Evolutionary conservation across 2,797 vertebrate genomes (phyloP).

Genomic region (Yasuhikotakia modesta): DNA sequence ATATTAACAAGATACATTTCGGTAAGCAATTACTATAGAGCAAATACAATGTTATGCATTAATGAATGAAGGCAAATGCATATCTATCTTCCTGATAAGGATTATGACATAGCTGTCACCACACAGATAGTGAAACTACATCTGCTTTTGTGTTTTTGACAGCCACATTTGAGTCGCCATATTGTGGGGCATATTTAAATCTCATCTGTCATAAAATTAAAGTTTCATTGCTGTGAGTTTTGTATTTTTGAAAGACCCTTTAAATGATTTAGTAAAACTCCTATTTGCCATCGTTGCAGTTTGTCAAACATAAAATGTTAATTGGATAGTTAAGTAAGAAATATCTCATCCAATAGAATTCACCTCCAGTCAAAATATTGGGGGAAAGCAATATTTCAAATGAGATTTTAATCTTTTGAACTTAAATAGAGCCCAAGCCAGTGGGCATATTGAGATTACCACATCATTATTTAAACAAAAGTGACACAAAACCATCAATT

Average conservation of each 20-base stretch:
- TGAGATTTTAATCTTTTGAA: constrained; percentile 86
- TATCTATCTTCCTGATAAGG: constrained; percentile 35
- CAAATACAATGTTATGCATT: constrained; percentile 46
- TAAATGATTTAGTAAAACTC: constrained; percentile 66
- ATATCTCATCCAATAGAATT: constrained; percentile 73
- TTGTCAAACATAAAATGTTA: constrained; percentile 82
- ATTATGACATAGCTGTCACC: constrained; percentile 45
- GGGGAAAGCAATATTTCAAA: constrained; percentile 85
- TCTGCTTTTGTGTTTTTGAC: constrained; percentile 47
- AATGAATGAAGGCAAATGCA: constrained; percentile 36
- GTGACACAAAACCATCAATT: constrained; percentile 85
- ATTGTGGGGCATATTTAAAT: constrained; percentile 40
- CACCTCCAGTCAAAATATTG: constrained; percentile 78
- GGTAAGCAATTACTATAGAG: constrained; percentile 37
- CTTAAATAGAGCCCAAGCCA: constrained; percentile 82
- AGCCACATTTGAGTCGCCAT: constrained; percentile 29
- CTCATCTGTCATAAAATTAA: constrained; percentile 40
- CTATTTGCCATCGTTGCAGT: constrained; percentile 74
- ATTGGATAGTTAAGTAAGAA: constrained; percentile 77
- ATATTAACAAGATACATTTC: constrained; percentile 25
- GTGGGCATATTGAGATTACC: constrained; percentile 82
- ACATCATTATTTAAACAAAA: constrained; percentile 87
- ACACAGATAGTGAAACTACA: constrained; percentile 19
- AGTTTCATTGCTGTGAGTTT: constrained; percentile 50
- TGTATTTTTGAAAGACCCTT: constrained; percentile 61